A percentile compares a stretch with the other conserved stretches of the same genome.
Evolutionary conservation across 2,797 vertebrate species (phyloP).

Genomic region (Phataginus tetradactyla): DNA sequence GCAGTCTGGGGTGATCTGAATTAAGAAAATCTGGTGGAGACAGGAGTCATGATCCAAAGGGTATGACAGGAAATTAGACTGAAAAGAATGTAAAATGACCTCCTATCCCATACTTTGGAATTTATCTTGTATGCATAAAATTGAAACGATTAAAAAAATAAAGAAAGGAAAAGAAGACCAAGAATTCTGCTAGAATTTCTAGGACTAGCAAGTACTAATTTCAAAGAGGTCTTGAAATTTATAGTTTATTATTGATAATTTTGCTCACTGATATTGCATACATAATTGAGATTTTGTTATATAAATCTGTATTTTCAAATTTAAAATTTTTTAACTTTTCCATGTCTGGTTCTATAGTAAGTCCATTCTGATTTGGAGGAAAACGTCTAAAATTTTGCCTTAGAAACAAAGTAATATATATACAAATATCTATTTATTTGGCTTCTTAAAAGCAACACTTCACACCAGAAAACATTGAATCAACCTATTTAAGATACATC

Average conservation of each 20-base stretch:
- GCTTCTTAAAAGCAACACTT: background rate
- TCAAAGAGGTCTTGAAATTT: background rate
- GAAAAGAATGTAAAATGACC: background rate
- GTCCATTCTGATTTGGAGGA: background rate
- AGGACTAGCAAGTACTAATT: background rate
- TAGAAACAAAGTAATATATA: background rate
- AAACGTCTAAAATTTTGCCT: background rate
- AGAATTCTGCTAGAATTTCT: background rate
- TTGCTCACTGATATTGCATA: background rate
- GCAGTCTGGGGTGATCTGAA: background rate
- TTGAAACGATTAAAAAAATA: background rate
- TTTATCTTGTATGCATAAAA: background rate
- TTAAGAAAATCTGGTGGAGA: background rate
- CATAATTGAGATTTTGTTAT: background rate
- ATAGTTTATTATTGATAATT: background rate
- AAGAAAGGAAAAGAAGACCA: background rate
- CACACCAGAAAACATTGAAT: background rate
- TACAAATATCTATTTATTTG: too few species aligned
- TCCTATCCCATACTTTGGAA: background rate
- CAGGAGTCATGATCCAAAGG: background rate
- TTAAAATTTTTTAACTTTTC: background rate
- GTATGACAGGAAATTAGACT: background rate
- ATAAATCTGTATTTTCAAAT: background rate
- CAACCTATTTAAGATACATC: background rate
- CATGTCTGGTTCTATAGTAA: background rate